Conservation (phyloP, 2,113 vertebrate species). For the Uria lomvia region DNA sequence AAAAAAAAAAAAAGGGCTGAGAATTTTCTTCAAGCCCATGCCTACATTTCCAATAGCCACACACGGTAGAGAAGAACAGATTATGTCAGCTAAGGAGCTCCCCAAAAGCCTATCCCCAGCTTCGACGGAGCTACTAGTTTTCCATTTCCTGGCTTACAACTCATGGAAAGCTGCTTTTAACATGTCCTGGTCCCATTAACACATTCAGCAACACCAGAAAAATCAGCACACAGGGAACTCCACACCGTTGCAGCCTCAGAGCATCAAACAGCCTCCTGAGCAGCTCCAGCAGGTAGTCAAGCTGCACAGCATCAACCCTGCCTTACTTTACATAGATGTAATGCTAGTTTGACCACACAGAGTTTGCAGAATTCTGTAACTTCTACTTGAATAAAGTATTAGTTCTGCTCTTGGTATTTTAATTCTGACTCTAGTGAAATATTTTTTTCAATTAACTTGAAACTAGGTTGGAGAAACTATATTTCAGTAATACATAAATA, state of each 20-base stretch:
- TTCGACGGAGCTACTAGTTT: neutral
- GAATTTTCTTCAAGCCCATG: neutral
- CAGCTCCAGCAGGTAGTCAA: neutral
- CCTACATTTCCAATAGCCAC: neutral
- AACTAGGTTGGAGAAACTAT: neutral
- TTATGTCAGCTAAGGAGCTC: neutral
- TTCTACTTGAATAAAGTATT: neutral
- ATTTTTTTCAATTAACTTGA: neutral
- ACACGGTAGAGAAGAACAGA: neutral
- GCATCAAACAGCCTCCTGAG: neutral
- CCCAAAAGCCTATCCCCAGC: neutral
- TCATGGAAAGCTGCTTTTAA: neutral
- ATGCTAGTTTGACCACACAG: no score
- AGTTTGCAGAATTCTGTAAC: fast-evolving
- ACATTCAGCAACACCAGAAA: neutral
- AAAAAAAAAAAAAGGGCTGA: neutral
- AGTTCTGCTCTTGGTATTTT: neutral
- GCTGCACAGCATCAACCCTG: neutral
- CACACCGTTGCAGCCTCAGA: neutral
- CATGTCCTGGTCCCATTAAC: neutral
- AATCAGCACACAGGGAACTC: neutral
- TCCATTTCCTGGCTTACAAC: neutral
- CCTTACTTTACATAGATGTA: neutral
- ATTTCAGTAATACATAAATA: neutral
- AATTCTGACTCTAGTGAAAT: neutral